A percentile compares a stretch with the other conserved stretches of the same genome.
Conservation (phyloP, 2,113 vertebrate genomes). For the Xerus inauris region DNA sequence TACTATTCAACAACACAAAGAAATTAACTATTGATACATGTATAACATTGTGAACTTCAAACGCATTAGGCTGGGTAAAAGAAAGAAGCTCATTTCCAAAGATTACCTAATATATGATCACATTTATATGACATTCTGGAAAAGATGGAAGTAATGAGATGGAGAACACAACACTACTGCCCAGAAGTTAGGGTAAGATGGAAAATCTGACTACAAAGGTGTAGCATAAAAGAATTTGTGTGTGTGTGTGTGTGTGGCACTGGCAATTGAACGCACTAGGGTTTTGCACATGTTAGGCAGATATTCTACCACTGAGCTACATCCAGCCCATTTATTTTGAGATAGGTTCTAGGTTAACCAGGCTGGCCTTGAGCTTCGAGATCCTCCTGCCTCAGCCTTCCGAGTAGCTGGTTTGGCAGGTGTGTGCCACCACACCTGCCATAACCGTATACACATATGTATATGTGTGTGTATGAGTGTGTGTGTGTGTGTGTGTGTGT, state of each 20-base stretch:
- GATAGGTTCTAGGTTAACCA: background rate
- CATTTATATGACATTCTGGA: background rate
- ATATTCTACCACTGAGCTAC: background rate
- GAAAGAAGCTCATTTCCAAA: constrained; percentile 6
- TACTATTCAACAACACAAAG: background rate
- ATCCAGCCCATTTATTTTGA: background rate
- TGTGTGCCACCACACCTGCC: background rate
- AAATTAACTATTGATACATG: background rate
- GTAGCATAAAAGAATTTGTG: background rate
- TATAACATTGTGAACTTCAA: background rate
- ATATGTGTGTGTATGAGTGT: too few relatives aligned
- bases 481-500: too few relatives aligned
- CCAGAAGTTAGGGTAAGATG: background rate
- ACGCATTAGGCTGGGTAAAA: background rate
- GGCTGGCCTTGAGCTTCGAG: background rate
- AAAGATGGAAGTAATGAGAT: background rate
- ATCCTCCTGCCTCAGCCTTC: background rate
- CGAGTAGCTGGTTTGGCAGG: background rate
- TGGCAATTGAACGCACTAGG: background rate
- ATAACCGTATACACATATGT: too few relatives aligned
- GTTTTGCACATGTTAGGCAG: background rate
- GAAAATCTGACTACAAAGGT: background rate
- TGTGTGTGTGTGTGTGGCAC: background rate
- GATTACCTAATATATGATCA: background rate
- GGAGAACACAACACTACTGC: background rate